phyloP scores from a whole-genome alignment of 1,140 invertebrate species.

The Sesamia nonagrioides region DNA sequence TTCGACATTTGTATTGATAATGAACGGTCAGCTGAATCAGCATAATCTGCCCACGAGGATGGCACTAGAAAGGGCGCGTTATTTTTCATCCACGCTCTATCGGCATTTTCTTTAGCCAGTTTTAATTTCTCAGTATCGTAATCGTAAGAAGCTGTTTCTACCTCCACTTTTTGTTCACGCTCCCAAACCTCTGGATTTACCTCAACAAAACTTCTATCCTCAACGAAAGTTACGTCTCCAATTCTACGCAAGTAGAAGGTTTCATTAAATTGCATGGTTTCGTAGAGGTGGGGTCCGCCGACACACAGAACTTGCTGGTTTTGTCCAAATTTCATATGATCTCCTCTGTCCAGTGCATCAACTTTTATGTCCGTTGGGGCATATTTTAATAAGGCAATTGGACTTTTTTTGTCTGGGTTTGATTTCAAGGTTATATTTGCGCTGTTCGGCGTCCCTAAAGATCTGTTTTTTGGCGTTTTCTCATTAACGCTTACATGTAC shows the following conservation, averaged over 20 bases:
- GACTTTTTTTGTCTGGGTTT: background rate
- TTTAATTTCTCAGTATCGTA: slow-evolving; percentile 46
- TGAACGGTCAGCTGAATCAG: slow-evolving; percentile 57
- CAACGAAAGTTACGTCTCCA: slow-evolving; percentile 62
- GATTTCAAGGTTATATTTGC: background rate
- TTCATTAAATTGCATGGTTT: background rate
- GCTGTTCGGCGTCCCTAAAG: background rate
- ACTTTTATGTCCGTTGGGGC: background rate
- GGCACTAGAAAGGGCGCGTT: slow-evolving; percentile 60
- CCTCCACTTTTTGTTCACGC: slow-evolving; percentile 45
- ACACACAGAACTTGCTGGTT: slow-evolving; percentile 4
- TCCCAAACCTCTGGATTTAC: slow-evolving; percentile 57
- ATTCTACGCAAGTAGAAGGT: slow-evolving; percentile 36
- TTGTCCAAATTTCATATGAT: background rate
- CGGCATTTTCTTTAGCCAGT: slow-evolving; percentile 8
- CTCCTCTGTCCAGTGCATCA: background rate
- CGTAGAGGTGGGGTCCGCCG: background rate
- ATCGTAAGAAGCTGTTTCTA: slow-evolving; percentile 49
- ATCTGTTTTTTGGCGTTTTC: background rate
- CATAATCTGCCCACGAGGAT: slow-evolving; percentile 58
- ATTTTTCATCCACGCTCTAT: slow-evolving; percentile 58
- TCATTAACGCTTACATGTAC: slow-evolving; percentile 29
- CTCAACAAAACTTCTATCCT: slow-evolving; percentile 22
- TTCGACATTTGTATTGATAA: slow-evolving; percentile 67
- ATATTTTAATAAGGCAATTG: slow-evolving; percentile 5